These are phyloP conservation scores for Chrysoperla carnea DNA, from an alignment of 1,140 invertebrate species.

Conservation along the genomic window DNA sequence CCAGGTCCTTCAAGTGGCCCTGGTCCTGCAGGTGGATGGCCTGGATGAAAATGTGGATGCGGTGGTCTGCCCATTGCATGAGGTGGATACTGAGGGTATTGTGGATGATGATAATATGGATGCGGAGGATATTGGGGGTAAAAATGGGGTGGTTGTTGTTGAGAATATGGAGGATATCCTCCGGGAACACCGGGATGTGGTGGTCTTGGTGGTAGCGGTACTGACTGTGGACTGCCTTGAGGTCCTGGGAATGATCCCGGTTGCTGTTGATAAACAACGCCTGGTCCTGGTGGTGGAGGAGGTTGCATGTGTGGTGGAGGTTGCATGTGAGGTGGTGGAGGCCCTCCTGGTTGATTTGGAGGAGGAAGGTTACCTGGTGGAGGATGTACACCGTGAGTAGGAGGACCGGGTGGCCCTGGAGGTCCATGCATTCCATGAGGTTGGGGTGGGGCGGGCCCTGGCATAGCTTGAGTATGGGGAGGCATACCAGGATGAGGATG, in stretches of 20 bases:
- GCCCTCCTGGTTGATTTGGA: conserved; percentile 1
- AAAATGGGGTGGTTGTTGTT: conserved; percentile 38
- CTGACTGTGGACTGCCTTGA: conserved; percentile 19
- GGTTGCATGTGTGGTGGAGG: conserved; percentile 19
- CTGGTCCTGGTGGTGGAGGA: conserved; percentile 9
- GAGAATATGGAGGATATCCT: conserved; percentile 24
- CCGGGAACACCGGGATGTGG: conserved; percentile 25
- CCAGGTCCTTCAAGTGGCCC: conserved; percentile 6
- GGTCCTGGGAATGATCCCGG: conserved; percentile 25
- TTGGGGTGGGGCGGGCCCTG: conserved; percentile 16
- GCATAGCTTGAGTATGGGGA: conserved; percentile 9
- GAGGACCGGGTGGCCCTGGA: conserved; percentile 5
- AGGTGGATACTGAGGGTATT: conserved; percentile 36
- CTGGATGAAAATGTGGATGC: conserved; percentile 21
- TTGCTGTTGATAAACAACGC: conserved; percentile 25
- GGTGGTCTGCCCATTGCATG: conserved; percentile 29
- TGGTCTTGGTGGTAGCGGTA: conserved; percentile 26
- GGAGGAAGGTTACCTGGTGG: conserved; percentile 9
- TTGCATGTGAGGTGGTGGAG: conserved; percentile 11
- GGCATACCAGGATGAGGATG: conserved; percentile 10
- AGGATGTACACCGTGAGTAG: conserved; percentile 3
- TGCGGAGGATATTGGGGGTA: conserved; percentile 31
- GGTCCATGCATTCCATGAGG: conserved; percentile 2
- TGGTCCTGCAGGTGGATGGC: conserved; percentile 8
- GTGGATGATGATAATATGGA: conserved; percentile 37